Evolutionary conservation across 2,113 vertebrate species (phyloP), one percentile per base, ranked within the genome.

Genomic region (Callopanchax toddi): DNA sequence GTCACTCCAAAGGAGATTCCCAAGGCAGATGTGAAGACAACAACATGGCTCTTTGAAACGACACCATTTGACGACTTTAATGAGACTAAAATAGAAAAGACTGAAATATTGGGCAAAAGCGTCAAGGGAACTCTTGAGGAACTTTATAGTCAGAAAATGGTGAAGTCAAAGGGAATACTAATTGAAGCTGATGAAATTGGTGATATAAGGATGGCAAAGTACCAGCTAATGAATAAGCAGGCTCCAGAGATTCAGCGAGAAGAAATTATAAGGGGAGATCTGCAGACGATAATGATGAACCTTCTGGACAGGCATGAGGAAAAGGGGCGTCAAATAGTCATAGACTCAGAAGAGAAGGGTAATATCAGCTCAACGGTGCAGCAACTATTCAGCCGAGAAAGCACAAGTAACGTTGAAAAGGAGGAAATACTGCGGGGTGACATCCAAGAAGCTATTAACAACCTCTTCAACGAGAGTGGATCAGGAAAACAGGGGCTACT

Each of bases 11-110:
- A 96, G 82, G 92, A 93, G 84, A 93, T 95, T 54, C 93, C 93
- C 72, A 91, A 91, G 79, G 93, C 91, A 0, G 94, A 97, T 77
- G 96, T 97, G 15, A 96, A 93, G 80, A 94, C 94, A 54, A 93
- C 94, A 60, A 95, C 93, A 0, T 97, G 94, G 94, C 93, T 96
- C 52, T 97, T 97, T 93, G 96, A 97, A 91, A 96, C 94, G 1
- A 97, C 93, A 51, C 94, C 95, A 12, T 90, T 97, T 53, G 89
- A 93, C 44, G 89, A 93, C 71, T 97, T 97, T 84, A 94, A 93
- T 81, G 93, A 94, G 71, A 89, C 71, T 18, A 91, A 51, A 68
- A 63, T 89, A 23, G 93, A 95, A 72, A 94, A 90, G 76, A 85
- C 87, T 22, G 93, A 94, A 89, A 93, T 97, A 54, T 52, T 95